phyloP scores from a whole-genome alignment of 2,113 vertebrate genomes.

The Gasterosteus aculeatus region DNA sequence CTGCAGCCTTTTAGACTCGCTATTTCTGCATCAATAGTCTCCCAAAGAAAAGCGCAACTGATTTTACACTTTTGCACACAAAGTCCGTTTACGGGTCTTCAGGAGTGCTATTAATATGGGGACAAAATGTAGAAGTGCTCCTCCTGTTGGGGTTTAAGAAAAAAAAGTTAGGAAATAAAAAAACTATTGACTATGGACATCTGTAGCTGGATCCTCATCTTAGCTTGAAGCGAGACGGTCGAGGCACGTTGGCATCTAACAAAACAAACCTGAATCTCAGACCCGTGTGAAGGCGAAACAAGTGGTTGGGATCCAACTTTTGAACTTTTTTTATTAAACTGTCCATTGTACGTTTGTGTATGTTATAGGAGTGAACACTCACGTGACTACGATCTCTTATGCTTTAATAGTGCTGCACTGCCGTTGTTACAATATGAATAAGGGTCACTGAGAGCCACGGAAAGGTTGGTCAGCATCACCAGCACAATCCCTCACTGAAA shows the following conservation, averaged over 20 bases:
- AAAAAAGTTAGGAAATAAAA: neutral
- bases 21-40: neutral
- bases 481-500: conserved; percentile 47
- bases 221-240: neutral
- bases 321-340: neutral
- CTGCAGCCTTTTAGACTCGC: neutral
- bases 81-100: neutral
- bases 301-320: neutral
- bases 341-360: rapidly evolving
- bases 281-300: neutral
- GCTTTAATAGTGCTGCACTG: neutral
- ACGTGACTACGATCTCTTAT: neutral
- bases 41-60: neutral
- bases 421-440: neutral
- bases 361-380: neutral
- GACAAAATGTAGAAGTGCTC: neutral
- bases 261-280: neutral
- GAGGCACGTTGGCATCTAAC: neutral
- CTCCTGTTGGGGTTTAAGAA: neutral
- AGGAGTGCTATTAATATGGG: neutral
- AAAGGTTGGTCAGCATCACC: neutral
- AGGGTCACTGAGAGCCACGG: neutral
- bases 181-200: neutral
- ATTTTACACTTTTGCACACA: neutral
- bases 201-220: neutral